Percentiles rank a stretch among this genome's conserved stretches.
Conservation (phyloP, 2,797 vertebrate species). For the Halcyon leucocephala region DNA sequence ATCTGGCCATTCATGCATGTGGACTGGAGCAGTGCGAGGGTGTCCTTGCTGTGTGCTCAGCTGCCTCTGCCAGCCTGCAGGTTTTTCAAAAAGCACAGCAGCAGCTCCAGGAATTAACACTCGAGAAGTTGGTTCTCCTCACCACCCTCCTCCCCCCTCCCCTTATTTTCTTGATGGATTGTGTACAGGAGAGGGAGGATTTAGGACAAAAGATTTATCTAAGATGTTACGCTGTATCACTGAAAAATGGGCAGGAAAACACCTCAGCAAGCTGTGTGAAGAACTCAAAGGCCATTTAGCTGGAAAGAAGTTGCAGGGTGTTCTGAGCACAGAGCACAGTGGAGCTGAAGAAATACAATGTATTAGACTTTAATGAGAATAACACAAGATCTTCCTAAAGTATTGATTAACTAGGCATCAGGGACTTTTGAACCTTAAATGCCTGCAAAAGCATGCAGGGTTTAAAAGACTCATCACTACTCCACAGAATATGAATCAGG, state of each 20-base stretch:
- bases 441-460: conserved; percentile 48
- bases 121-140: background rate
- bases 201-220: conserved; percentile 37
- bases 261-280: conserved; percentile 29
- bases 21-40: background rate
- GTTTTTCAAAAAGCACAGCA: background rate
- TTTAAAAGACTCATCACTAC: conserved; percentile 52
- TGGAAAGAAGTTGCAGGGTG: conserved; percentile 31
- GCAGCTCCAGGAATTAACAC: conserved; percentile 1
- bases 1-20: background rate
- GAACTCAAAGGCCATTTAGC: conserved; percentile 21
- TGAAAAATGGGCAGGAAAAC: conserved; percentile 49
- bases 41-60: conserved; percentile 9
- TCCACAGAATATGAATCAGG: conserved; percentile 39
- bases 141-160: background rate
- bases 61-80: background rate
- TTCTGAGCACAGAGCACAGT: background rate
- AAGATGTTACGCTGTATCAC: background rate
- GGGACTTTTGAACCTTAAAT: conserved; percentile 58
- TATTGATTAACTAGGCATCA: conserved; percentile 66
- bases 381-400: conserved; percentile 49
- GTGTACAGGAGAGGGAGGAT: background rate
- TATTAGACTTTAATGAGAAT: conserved; percentile 60
- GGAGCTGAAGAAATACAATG: conserved; percentile 36
- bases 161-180: background rate